Base-by-base conservation (phyloP, 2,888 invertebrate genomes). In the Drosophila anomalata region DNA sequence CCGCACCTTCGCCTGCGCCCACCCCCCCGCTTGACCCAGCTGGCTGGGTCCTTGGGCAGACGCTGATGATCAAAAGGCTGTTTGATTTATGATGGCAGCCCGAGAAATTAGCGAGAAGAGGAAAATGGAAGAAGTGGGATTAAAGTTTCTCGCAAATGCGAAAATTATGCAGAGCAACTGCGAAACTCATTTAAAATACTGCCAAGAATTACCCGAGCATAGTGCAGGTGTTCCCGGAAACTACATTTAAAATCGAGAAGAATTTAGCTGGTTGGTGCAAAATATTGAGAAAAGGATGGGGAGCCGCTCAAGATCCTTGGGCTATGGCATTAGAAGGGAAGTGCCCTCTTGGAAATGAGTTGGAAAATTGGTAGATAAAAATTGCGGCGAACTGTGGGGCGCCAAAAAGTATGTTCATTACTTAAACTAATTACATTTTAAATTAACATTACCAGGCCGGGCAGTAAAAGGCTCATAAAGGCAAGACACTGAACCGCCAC, bases 361-460 rank as follows among this genome's bases (percentile, higher is more conserved):
- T 66, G 65, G 70, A 74, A 79, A 76, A 73, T 61, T 66, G 63
- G 53, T 66, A 79, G 66, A 63, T 65, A 72, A 65, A 79, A 74
- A 65, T 20, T 65, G 63, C 68, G 51, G 59, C 33, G 8, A 41
- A 42, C 41, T 14, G 41, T 12, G 52, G 57, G 69, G 52, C 47
- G 75, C 72, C 74, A 76, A 76, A 85, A 89, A 88, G 83, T 78
- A 75, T 80, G 87, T 88, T 89, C 89, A 87, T 88, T 89, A 88
- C 89, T 88, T 88, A 85, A 87, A 80, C 85, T 85, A 85, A 85
- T 85, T 85, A 87, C 87, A 87, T 85, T 85, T 85, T 82, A 85
- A 85, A 80, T 85, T 78, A 85, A 85, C 87, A 79, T 77, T 78
- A 77, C 73, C 57, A 44, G 55, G 54, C 55, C 31, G 68, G 75